phyloP scores from a whole-genome alignment of 2,113 vertebrate species.

The Albula glossodonta region DNA sequence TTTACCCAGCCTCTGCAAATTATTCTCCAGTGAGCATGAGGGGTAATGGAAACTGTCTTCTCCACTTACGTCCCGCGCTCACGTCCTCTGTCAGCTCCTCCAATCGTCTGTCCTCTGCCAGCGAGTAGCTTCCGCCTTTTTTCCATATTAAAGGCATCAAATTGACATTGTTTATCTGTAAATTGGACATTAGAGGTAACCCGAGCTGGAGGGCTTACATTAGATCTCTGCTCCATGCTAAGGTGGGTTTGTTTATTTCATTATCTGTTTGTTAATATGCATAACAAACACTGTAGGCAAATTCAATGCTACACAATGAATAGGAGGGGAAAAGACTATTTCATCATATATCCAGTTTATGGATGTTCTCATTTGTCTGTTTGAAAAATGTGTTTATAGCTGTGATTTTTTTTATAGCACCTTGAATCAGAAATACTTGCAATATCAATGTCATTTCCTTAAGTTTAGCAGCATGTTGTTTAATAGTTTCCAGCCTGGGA shows the following conservation, averaged over 20 bases:
- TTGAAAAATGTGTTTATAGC: too few relatives aligned
- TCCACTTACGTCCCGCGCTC: constrained; percentile 68
- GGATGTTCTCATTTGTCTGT: too few relatives aligned
- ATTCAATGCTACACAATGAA: not conserved
- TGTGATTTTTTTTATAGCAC: too few relatives aligned
- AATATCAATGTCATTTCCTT: too few relatives aligned
- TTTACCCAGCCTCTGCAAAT: constrained; percentile 80
- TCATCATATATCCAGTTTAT: not conserved
- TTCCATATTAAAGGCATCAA: constrained; percentile 36
- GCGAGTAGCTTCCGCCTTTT: constrained; percentile 31
- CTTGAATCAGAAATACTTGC: too few relatives aligned
- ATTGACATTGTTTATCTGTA: constrained; percentile 43
- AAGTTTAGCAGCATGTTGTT: too few relatives aligned
- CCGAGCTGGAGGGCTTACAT: constrained; percentile 23
- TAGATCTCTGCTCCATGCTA: constrained; percentile 16
- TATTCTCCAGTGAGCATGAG: constrained; percentile 69
- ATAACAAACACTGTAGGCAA: not conserved
- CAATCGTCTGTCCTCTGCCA: constrained; percentile 50
- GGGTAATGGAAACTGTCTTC: constrained; percentile 82
- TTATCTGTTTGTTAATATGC: constrained; percentile 22
- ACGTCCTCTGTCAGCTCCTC: constrained; percentile 57
- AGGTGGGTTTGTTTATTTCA: constrained; percentile 13
- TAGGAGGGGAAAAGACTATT: not conserved
- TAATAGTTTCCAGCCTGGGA: too few relatives aligned
- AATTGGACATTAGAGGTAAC: constrained; percentile 46